Percentiles rank a stretch among this genome's conserved stretches.
phyloP scores from a whole-genome alignment of 64 coral and sea anemone species.

The Stichodactyla mertensii region DNA sequence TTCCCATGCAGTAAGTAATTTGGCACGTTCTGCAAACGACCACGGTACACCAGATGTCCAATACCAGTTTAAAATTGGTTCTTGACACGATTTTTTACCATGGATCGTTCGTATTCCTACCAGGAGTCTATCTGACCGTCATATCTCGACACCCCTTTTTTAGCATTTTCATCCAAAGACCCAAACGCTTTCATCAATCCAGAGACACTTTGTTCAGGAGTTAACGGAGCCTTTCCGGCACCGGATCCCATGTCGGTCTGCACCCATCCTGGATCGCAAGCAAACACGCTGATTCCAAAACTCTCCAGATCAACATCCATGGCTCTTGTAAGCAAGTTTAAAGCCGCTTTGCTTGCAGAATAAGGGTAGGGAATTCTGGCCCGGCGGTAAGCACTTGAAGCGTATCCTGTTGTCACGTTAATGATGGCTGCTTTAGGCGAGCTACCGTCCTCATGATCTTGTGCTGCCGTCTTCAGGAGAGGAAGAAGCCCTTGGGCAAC shows the following conservation, averaged over 20 bases:
- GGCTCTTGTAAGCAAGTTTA: conserved; percentile 42
- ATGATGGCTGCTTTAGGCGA: conserved; percentile 31
- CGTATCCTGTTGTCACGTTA: conserved; percentile 35
- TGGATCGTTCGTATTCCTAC: neutral
- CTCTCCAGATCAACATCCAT: conserved; percentile 43
- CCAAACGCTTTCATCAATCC: conserved; percentile 47
- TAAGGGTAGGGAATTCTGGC: conserved; percentile 24
- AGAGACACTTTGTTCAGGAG: conserved; percentile 22
- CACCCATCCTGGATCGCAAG: conserved; percentile 55
- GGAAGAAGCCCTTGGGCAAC: conserved; percentile 32
- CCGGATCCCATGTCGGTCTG: conserved; percentile 41
- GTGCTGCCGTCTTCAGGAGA: conserved; percentile 28
- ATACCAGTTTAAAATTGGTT: too few species aligned
- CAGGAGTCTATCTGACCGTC: neutral
- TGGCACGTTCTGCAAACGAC: too few species aligned
- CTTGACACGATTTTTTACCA: too few species aligned
- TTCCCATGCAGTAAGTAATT: too few species aligned
- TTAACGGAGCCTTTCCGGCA: conserved; percentile 20
- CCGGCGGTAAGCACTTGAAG: conserved; percentile 9
- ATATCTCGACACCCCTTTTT: neutral
- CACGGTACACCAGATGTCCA: too few species aligned
- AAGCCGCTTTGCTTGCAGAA: conserved; percentile 43
- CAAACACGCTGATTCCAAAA: conserved; percentile 39
- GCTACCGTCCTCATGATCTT: neutral
- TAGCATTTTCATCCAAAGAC: conserved; percentile 6